Evolutionary conservation across 2,113 vertebrate species (phyloP).

Genomic region (Myrmecophaga tridactyla): DNA sequence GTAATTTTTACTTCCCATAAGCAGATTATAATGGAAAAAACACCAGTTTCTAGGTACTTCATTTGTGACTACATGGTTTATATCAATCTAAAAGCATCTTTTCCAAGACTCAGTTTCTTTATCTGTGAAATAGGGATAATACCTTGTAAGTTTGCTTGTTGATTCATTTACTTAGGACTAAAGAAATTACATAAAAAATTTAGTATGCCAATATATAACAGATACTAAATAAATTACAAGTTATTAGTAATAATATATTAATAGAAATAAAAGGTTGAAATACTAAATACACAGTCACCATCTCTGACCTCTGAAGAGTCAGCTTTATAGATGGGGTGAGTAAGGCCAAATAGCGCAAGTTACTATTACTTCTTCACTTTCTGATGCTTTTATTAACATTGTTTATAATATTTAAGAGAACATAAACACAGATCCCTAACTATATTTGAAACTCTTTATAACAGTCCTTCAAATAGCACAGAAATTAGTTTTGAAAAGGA

Average conservation of each 20-base stretch:
- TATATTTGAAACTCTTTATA: not conserved
- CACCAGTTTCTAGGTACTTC: not conserved
- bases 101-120: not conserved
- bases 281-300: not conserved
- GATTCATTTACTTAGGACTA: not conserved
- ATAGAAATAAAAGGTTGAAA: not conserved
- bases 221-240: not conserved
- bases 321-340: not conserved
- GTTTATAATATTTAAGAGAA: slow-evolving; percentile 3
- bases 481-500: slow-evolving; percentile 35
- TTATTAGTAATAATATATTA: not conserved
- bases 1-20: not conserved
- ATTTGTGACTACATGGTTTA: not conserved
- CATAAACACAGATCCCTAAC: not conserved
- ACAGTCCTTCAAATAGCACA: not conserved
- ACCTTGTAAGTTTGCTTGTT: not conserved
- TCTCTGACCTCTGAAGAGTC: not conserved
- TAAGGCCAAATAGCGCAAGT: not conserved
- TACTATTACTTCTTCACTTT: slow-evolving; percentile 33
- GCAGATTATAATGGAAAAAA: not conserved
- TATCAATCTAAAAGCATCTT: slow-evolving; percentile 21
- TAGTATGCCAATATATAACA: not conserved
- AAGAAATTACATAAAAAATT: not conserved
- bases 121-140: not conserved
- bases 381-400: slow-evolving; percentile 22